phyloP scores from a whole-genome alignment of 2,797 vertebrate species.

The Choloepus didactylus region DNA sequence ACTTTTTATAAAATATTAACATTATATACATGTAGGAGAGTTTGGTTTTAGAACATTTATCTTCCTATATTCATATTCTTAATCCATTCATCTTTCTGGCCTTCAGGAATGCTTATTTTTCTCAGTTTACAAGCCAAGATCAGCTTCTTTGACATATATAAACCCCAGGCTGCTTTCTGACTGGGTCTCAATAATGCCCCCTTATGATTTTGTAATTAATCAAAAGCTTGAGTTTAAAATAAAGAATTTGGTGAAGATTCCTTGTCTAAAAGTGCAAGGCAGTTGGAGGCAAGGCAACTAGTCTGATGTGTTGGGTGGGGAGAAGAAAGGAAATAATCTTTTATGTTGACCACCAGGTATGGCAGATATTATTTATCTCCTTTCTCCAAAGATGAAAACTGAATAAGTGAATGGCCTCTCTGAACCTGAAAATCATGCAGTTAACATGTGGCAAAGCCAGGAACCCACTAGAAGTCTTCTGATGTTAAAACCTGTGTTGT shows the following conservation, averaged over 20 bases:
- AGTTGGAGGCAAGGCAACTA: neutral
- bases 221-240: slow-evolving; percentile 42
- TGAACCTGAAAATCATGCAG: neutral
- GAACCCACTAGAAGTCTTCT: neutral
- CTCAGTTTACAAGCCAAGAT: slow-evolving; percentile 50
- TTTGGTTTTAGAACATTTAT: slow-evolving; percentile 18
- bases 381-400: slow-evolving; percentile 48
- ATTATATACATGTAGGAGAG: neutral
- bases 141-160: slow-evolving; percentile 57
- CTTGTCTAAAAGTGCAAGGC: neutral
- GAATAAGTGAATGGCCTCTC: neutral
- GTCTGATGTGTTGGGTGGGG: neutral
- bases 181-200: neutral
- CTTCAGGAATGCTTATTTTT: slow-evolving; percentile 47
- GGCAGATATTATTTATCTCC: slow-evolving; percentile 36
- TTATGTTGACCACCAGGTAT: neutral
- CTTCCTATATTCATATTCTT: slow-evolving; percentile 23
- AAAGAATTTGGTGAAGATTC: slow-evolving; percentile 38
- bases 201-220: slow-evolving; percentile 48
- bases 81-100: slow-evolving; percentile 49
- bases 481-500: neutral
- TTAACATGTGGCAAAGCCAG: neutral
- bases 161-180: slow-evolving; percentile 48
- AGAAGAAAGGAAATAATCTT: slow-evolving; percentile 22
- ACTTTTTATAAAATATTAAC: slow-evolving; percentile 12